Base-by-base conservation (phyloP, 2,888 invertebrate species). In the Aphidius colemani region DNA sequence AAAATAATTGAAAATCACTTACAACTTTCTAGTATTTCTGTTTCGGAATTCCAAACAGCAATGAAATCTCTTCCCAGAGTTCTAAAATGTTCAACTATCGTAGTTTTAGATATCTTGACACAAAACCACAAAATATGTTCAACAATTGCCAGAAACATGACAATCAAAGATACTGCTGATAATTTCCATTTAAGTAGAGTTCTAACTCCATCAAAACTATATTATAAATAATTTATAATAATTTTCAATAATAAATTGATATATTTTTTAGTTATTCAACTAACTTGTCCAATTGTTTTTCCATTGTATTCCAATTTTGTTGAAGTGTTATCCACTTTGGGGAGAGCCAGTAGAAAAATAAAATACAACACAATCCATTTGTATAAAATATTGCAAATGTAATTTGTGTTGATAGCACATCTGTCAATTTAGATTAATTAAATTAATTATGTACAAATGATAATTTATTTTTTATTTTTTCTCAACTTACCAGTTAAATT, bases 351-450 rank as follows among this genome's bases (percentile, higher is more conserved):
- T 79, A 66, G 65, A 82, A 82, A 60, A 82, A 65, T n/a, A 76
- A n/a, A 2, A 72, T 67, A 1, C 76, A 81, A 39, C 78, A 11
- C 46, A 82, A 68, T 56, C 78, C 74, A 66, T 82, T 83, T n/a
- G 79, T 77, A 60, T 83, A 83, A 69, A 83, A 83, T 44, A 81
- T 68, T 7, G 78, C 79, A 7, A 82, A 82, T 5, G 74, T 75
- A 2, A 82, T 83, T 3, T 82, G 80, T 46, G 73, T 72, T 1
- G 73, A 72, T 40, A 83, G 75, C 7, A 80, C 81, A 44, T 80
- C 82, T 82, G 56, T n/a, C n/a, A n/a, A n/a, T n/a, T n/a, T n/a
- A n/a, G n/a, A n/a, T n/a, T n/a, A n/a, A n/a, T n/a, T n/a, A n/a
- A n/a, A n/a, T n/a, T n/a, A n/a, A n/a, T n/a, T n/a, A n/a, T n/a